Base-by-base conservation (phyloP, 2,888 invertebrate species). In the Melanostoma mellinum region DNA sequence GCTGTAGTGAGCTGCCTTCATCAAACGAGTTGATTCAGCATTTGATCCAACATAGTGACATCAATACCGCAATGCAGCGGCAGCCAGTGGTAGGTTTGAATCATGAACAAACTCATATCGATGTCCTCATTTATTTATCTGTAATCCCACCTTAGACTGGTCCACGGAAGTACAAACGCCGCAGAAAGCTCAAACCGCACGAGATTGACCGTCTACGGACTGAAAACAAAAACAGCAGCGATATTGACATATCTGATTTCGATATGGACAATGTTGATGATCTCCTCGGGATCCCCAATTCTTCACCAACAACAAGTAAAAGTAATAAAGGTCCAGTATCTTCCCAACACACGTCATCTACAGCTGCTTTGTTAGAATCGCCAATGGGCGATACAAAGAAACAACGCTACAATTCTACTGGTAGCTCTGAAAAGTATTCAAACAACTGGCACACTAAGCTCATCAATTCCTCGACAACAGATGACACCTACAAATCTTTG, bases 21-120 rank as follows among this genome's bases (percentile, higher is more conserved):
- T 95, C 96, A 2, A 93, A 93, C 10, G 96, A 96, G 87, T 91
- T 97, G 33, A 96, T 96, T 74, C 94, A 95, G 77, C 97, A 97
- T 90, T 93, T 97, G 86, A 96, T 97, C 56, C 95, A 96, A 88
- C 97, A 97, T 88, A 96, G 96, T 88, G 97, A 97, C 89, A 94
- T 95, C 86, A 97, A 97, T 89, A 97, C 97, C 0, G 96, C 96
- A 1, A 92, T 95, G 90, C 95, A 95, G 87, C 92, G 96, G 55
- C 95, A 95, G 87, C 96, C 96, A 0, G 95, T 93, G 90, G 94
- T 93, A 85, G 88, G 88, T 87, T 9, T 4, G 20, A 20, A 20
- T 20, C 20, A 1, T 6, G 2, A 33, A 0, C 0, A 9, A 10
- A 20, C 10, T n/a, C 8, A 48, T 33, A 33, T 32, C n/a, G 20